Base-by-base conservation (phyloP, 2,113 vertebrate genomes). In the Labrus mixtus region DNA sequence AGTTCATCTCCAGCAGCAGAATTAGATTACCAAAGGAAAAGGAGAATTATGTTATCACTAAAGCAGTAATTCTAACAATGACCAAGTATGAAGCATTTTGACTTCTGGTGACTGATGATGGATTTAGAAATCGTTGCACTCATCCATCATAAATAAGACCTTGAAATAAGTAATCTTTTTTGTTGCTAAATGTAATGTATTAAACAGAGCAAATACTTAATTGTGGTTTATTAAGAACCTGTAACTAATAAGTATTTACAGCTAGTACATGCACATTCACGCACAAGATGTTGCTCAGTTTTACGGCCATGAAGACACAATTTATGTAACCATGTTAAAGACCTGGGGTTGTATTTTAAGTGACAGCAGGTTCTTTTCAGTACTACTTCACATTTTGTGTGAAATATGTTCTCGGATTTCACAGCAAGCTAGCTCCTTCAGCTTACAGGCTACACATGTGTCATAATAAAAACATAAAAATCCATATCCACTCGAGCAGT, bases 381-480 rank as follows among this genome's bases (percentile, higher is more conserved):
- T 51, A 46, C 22, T 7, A 58, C 39, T 41, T 39, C 23, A 48
- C 45, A 61, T 76, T 48, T 16, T 53, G 46, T 73, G 63, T 76
- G 20, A 84, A 56, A 65, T 63, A 56, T 71, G 64, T 36, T 67
- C 56, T 76, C 25, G 16, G 39, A 7, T 48, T 75, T 56, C 48
- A 22, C 20, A 8, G 11, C 11, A 41, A 41, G 39, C 60, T n/a
- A 51, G 53, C 53, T 67, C 55, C 22, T n/a, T 29, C 4, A 43
- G 41, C 68, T 51, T 25, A 68, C 78, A 53, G n/a, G n/a, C 55
- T 48, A 22, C 36, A 62, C 16, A 46, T 63, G 58, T 19, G 43
- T 37, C 62, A 55, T 58, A 17, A 60, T 61, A 79, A 70, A 74
- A 73, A 63, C 63, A 75, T n/a, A 23, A 23, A 69, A 59, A 63